phyloP scores from a whole-genome alignment of 2,888 invertebrate species.

The Prosapia bicincta region DNA sequence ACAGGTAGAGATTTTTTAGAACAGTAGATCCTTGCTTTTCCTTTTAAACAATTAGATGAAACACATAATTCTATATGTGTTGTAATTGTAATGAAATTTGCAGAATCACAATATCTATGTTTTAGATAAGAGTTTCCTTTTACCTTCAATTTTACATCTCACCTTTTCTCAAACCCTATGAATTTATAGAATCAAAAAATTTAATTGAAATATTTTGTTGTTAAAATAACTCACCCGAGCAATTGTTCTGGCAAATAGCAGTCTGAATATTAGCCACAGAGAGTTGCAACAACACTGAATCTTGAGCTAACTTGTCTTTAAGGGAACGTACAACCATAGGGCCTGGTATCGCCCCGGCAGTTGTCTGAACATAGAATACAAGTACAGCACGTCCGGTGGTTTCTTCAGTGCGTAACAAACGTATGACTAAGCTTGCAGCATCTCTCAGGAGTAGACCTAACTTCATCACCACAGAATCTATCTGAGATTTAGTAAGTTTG shows the following conservation, averaged over 20 bases:
- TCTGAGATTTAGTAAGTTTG: constrained; percentile 64
- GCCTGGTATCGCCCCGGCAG: constrained; percentile 55
- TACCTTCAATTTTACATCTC: no score
- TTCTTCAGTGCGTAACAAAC: constrained; percentile 49
- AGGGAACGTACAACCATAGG: constrained; percentile 63
- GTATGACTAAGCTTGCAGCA: constrained; percentile 51
- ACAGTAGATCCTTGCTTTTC: no score
- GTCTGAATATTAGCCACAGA: constrained; percentile 78
- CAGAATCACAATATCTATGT: no score
- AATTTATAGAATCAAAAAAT: no score
- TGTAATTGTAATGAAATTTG: no score
- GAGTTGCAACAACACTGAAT: constrained; percentile 66
- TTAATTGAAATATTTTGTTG: no score
- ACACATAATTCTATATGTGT: no score
- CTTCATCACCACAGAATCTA: constrained; percentile 74
- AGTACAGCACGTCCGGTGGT: constrained; percentile 60
- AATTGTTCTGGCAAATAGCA: constrained; percentile 85
- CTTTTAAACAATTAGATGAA: no score
- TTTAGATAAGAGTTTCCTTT: no score
- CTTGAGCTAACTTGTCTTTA: constrained; percentile 64
- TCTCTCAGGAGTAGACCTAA: constrained; percentile 74
- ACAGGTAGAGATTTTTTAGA: no score
- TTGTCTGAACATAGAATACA: constrained; percentile 64
- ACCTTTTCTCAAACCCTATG: no score
- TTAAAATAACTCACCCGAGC: constrained; percentile 59